A percentile compares a stretch with the other conserved stretches of the same genome.
phyloP scores from a whole-genome alignment of 2,113 vertebrate species.

The Verasper variegatus region DNA sequence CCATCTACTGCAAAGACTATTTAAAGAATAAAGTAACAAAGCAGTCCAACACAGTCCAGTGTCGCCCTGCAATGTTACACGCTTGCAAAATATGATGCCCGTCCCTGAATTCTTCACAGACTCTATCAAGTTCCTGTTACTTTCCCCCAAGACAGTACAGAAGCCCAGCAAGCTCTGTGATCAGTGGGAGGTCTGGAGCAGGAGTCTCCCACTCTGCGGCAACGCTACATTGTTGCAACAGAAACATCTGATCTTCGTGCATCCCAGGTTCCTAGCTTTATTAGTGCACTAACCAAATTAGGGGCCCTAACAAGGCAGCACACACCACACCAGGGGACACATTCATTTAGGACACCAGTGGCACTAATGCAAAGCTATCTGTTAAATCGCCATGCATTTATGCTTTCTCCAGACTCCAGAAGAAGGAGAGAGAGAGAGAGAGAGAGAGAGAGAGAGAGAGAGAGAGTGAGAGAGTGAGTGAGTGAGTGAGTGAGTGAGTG shows the following conservation, averaged over 20 bases:
- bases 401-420: constrained; percentile 32
- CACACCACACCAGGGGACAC: constrained; percentile 67
- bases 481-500: too few relatives aligned
- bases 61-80: not conserved
- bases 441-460: too few relatives aligned
- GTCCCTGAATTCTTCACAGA: not conserved
- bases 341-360: constrained; percentile 62
- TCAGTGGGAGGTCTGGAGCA: constrained; percentile 4
- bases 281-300: constrained; percentile 74
- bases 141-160: constrained; percentile 7
- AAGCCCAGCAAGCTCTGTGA: constrained; percentile 9
- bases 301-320: constrained; percentile 67
- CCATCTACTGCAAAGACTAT: too few relatives aligned
- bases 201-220: constrained; percentile 9
- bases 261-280: constrained; percentile 66
- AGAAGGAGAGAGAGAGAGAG: not conserved
- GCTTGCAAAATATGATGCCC: not conserved
- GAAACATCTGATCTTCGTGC: constrained; percentile 49
- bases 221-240: not conserved
- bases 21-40: too few relatives aligned
- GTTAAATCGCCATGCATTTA: constrained; percentile 48
- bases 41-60: too few relatives aligned
- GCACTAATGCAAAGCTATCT: constrained; percentile 70
- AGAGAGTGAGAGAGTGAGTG: too few relatives aligned
- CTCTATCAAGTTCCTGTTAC: not conserved